phyloP scores from a whole-genome alignment of 2,797 vertebrate species.

The Myripristis murdjan region DNA sequence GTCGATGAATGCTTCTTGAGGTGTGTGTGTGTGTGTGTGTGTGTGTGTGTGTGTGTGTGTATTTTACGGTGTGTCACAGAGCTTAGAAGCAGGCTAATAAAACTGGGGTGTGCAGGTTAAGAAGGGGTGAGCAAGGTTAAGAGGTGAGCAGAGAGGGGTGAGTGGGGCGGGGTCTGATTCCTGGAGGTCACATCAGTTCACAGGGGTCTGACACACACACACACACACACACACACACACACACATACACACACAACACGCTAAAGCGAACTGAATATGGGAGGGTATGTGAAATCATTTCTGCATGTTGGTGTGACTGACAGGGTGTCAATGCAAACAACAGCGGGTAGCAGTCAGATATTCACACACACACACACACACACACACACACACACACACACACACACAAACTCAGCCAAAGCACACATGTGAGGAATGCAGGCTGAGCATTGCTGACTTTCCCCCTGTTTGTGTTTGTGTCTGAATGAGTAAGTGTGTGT shows the following conservation, averaged over 20 bases:
- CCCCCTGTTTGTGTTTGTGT: conserved; percentile 27
- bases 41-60: too few species aligned
- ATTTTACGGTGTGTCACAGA: too few species aligned
- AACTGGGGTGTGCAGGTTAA: conserved; percentile 9
- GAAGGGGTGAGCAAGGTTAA: conserved; percentile 1
- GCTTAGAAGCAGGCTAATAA: conserved; percentile 21
- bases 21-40: too few species aligned
- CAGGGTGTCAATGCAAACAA: conserved; percentile 1
- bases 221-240: neutral
- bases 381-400: conserved; percentile 8
- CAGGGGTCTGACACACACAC: neutral
- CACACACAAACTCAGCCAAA: conserved; percentile 13
- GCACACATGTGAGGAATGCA: neutral
- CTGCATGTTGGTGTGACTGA: neutral
- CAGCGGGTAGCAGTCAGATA: neutral
- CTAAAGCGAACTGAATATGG: neutral
- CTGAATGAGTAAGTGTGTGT: conserved; percentile 1
- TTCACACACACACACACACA: neutral
- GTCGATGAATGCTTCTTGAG: too few species aligned
- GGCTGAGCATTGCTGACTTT: conserved; percentile 3
- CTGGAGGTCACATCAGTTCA: conserved; percentile 31
- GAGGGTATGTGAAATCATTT: conserved; percentile 6
- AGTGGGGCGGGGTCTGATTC: neutral
- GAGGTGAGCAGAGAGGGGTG: conserved; percentile 12
- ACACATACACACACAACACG: conserved; percentile 15